These are phyloP conservation scores for Notothenia coriiceps DNA, from an alignment of 2,113 vertebrate genomes.

Conservation along the genomic window DNA sequence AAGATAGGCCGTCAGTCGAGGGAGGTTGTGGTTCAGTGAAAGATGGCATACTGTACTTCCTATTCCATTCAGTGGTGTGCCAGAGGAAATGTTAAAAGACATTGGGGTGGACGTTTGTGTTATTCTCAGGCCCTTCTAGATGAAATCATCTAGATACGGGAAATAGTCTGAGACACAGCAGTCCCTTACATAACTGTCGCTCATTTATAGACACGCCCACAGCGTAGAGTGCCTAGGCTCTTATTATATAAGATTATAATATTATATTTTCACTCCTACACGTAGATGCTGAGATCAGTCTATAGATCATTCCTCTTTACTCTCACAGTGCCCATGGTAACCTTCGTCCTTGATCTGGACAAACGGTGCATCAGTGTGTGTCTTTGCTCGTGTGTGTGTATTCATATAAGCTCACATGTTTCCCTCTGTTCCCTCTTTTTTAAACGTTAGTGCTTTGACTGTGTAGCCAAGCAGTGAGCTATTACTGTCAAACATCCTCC, in stretches of 20 bases:
- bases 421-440: no score
- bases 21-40: conserved; percentile 9
- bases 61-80: conserved; percentile 8
- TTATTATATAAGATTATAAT: conserved; percentile 56
- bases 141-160: conserved; percentile 25
- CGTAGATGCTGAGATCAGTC: not conserved
- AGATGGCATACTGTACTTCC: not conserved
- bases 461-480: conserved; percentile 35
- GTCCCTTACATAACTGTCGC: conserved; percentile 62
- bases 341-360: conserved; percentile 24
- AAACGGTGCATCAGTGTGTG: not conserved
- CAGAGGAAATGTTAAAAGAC: conserved; percentile 17
- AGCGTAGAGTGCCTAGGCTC: conserved; percentile 34
- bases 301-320: conserved; percentile 13
- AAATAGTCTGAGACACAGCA: conserved; percentile 37
- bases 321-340: not conserved
- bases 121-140: not conserved
- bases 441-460: conserved; percentile 4
- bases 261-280: not conserved
- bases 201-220: conserved; percentile 68
- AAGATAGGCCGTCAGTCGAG: conserved; percentile 1
- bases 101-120: not conserved
- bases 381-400: conserved; percentile 7
- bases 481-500: conserved; percentile 21
- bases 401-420: conserved; percentile 27